Base-by-base conservation (phyloP, 2,797 vertebrate genomes). In the Oreonectes daqikongensis region DNA sequence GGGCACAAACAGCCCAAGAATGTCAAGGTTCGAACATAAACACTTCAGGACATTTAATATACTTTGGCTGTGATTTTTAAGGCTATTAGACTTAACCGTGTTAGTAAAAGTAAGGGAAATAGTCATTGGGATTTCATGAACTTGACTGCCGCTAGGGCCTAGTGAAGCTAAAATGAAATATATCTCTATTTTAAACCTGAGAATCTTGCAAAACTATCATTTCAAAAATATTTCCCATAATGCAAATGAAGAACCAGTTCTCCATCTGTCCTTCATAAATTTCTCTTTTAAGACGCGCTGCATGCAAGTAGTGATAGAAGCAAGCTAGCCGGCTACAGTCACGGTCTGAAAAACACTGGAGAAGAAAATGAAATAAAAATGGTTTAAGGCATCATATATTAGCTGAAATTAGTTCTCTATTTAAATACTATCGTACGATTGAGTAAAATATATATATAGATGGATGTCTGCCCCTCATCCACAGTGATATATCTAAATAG, bases 331-430 rank as follows among this genome's bases (percentile, higher is more conserved):
- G 42, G 26, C 53, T 82, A 80, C 63, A 83, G 85, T 83, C 84
- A 84, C 83, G 77, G 81, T 78, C 59, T 40, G 67, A 10, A 81
- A 82, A 86, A 86, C 81, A 88, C 85, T 86, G 65, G 63, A 77
- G 81, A 83, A 85, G 83, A 78, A 79, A 86, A 88, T 85, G 81
- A 82, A 86, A 88, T 85, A 79, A 82, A 81, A 82, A 59, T 82
- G 86, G 6, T 82, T 86, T 88, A 87, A 88, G 86, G 85, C 86
- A 84, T 83, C 72, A 40, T 40, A 40, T 40, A 61, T 64, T 72
- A 20, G 46, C 67, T 70, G 38, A 61, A 71, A 70, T 70, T 26
- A 14, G 17, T 18, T 75, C 60, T 18, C 48, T 35, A 42, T 38
- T 75, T 61, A 78, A 69, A 78, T 55, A 40, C 8, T 71, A 82